phyloP scores from a whole-genome alignment of 1,140 invertebrate genomes.

The Helicoverpa zea region DNA sequence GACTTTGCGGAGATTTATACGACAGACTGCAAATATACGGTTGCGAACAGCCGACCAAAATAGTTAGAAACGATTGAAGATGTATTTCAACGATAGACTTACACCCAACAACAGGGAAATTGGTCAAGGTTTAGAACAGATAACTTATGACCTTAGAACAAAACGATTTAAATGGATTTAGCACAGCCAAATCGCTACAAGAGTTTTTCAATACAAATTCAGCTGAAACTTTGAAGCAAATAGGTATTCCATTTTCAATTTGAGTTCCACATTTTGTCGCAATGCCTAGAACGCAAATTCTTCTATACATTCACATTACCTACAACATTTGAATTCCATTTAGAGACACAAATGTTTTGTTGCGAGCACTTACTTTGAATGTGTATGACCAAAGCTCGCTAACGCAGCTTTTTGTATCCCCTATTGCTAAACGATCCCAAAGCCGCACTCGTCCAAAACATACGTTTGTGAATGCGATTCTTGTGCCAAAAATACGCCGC shows the following conservation, averaged over 20 bases:
- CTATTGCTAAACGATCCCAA: conserved; percentile 43
- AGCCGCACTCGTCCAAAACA: conserved; percentile 41
- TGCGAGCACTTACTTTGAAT: conserved; percentile 40
- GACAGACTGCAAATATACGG: conserved; percentile 37
- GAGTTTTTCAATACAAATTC: no score
- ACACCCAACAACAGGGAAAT: not conserved
- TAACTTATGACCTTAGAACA: not conserved
- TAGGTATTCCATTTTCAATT: not conserved
- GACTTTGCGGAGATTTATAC: conserved; percentile 35
- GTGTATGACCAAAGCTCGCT: conserved; percentile 33
- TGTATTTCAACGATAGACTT: conserved; percentile 2
- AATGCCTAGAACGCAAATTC: conserved; percentile 4
- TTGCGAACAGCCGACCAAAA: conserved; percentile 21
- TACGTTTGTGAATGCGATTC: conserved; percentile 32
- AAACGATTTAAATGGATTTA: no score
- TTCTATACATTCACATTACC: not conserved
- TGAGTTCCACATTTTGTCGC: not conserved
- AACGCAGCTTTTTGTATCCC: conserved; percentile 41
- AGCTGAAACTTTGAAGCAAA: not conserved
- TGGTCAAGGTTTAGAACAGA: not conserved
- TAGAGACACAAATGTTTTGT: conserved; percentile 38
- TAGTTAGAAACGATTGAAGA: conserved; percentile 12
- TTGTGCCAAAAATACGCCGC: conserved; percentile 47
- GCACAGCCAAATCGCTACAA: no score
- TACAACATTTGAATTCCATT: conserved; percentile 30